Evolutionary conservation across 1,140 invertebrate species (phyloP).

Genomic region (Drosophila varians): DNA sequence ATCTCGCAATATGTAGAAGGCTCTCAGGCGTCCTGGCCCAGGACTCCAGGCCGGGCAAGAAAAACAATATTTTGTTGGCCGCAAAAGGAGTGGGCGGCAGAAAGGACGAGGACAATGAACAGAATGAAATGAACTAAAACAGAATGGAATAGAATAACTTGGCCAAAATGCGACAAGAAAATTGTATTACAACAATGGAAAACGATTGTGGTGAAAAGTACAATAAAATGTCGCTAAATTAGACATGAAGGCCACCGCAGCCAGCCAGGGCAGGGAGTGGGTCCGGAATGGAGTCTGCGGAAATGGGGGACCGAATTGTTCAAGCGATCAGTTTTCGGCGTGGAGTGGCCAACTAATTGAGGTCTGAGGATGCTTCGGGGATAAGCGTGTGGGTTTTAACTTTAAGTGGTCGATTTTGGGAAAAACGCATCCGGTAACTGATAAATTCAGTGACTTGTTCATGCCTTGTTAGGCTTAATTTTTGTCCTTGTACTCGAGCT

Average conservation of each 20-base stretch:
- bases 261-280: slow-evolving; percentile 22
- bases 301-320: slow-evolving; percentile 12
- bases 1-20: slow-evolving; percentile 58
- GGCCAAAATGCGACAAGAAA: slow-evolving; percentile 79
- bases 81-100: slow-evolving; percentile 10
- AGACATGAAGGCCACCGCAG: slow-evolving; percentile 77
- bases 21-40: slow-evolving; percentile 56
- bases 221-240: slow-evolving; percentile 82
- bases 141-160: slow-evolving; percentile 66
- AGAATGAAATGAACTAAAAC: slow-evolving; percentile 41
- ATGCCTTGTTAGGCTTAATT: too few relatives aligned
- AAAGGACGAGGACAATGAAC: slow-evolving; percentile 51
- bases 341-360: slow-evolving; percentile 39
- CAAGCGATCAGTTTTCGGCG: slow-evolving; percentile 1
- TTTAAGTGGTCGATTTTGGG: background rate
- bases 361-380: background rate
- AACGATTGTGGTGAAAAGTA: slow-evolving; percentile 79
- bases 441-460: background rate
- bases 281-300: slow-evolving; percentile 18
- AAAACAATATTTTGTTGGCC: slow-evolving; percentile 67
- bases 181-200: slow-evolving; percentile 79
- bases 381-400: slow-evolving; percentile 10
- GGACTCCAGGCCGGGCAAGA: slow-evolving; percentile 27
- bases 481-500: too few relatives aligned
- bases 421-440: background rate